phyloP scores from a whole-genome alignment of 2,113 vertebrate genomes.

The Pomatostomus ruficeps region DNA sequence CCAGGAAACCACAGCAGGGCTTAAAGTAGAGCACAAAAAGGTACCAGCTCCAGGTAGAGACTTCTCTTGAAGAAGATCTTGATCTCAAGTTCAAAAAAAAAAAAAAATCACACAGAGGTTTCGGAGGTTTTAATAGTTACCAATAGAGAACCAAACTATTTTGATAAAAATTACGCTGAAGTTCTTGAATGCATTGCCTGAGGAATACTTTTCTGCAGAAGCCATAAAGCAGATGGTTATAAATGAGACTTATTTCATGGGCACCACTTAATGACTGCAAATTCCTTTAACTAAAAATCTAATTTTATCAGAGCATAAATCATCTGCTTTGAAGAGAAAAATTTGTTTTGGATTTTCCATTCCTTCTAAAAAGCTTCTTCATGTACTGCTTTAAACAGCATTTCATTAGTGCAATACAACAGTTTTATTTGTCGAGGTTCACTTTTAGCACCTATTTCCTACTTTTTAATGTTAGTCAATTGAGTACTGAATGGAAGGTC shows the following conservation, averaged over 20 bases:
- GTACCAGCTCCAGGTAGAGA: neutral
- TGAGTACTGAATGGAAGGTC: slow-evolving; percentile 25
- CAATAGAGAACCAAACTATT: slow-evolving; percentile 14
- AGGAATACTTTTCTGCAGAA: slow-evolving; percentile 48
- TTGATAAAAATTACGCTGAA: slow-evolving; percentile 24
- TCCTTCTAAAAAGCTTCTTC: slow-evolving; percentile 51
- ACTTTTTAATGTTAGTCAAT: slow-evolving; percentile 12
- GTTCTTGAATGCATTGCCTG: neutral
- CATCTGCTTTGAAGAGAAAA: slow-evolving; percentile 54
- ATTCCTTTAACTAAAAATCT: slow-evolving; percentile 76
- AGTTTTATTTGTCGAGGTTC: slow-evolving; percentile 44
- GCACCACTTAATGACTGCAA: slow-evolving; percentile 66
- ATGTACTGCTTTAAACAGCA: slow-evolving; percentile 45
- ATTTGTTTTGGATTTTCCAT: slow-evolving; percentile 58
- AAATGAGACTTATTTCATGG: slow-evolving; percentile 63
- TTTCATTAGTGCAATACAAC: slow-evolving; percentile 56
- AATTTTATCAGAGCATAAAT: slow-evolving; percentile 71
- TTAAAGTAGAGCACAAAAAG: neutral
- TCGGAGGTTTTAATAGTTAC: neutral
- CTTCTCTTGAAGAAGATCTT: neutral
- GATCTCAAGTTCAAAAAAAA: neutral
- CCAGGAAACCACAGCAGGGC: neutral
- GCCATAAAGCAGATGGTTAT: slow-evolving; percentile 70
- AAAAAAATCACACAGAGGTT: neutral
- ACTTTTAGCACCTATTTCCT: slow-evolving; percentile 53